Base-by-base conservation (phyloP, 2,797 vertebrate species). In the Falco columbarius region DNA sequence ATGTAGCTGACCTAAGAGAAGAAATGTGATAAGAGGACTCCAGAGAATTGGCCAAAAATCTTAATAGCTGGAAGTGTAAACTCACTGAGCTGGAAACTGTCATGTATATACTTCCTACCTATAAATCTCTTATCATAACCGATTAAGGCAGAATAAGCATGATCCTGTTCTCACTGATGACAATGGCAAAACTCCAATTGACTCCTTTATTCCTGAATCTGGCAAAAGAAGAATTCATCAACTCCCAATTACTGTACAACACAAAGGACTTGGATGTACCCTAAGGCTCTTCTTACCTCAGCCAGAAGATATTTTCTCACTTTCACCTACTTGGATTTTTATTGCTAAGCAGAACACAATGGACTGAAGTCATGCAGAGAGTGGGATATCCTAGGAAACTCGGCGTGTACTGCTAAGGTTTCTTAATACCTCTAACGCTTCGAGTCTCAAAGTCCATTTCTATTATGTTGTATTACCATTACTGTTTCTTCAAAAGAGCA, bases 51-150 rank as follows among this genome's bases (percentile, higher is more conserved):
- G 87, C 73, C 80, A 88, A 95, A 96, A 95, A 87, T 82, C 87
- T 93, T 77, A 75, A 75, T 30, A 88, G 95, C 52, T 88, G 42
- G 90, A 95, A 91, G 73, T 70, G 73, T 86, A 97, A 94, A 94
- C 66, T 90, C 90, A 65, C 4, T 94, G 95, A 95, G 81, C 91
- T 95, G 93, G 93, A 95, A 97, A 95, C 65, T 46, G 81, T 81
- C 79, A 83, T 95, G 81, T 90, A 93, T 86, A 79, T 81, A 96
- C 72, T 94, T 94, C 93, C 93, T 97, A 96, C 76, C 91, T 91
- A 91, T 95, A 96, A 95, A 94, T 95, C 89, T 88, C 93, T 86
- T 92, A 96, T 77, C 76, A 79, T 88, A 95, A 96, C 96, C 88
- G 86, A 95, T 91, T 95, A 96, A 79, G 73, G 70, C 87, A 91